Conservation (phyloP, 2,113 vertebrate genomes). For the Gavia stellata region DNA sequence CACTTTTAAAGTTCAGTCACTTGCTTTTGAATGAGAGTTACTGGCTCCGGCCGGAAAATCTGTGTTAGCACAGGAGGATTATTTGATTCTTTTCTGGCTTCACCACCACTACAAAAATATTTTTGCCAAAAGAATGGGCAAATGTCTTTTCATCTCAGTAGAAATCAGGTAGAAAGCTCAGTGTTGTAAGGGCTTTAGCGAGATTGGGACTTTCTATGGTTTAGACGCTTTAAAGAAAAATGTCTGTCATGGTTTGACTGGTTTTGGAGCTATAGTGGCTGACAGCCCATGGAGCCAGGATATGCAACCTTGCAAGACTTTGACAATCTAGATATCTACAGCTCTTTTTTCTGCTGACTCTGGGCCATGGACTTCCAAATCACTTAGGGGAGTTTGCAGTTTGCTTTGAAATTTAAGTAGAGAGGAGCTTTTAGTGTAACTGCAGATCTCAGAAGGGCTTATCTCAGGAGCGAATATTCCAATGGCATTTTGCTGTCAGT, state of each 20-base stretch:
- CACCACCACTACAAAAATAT: background rate
- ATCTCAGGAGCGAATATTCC: background rate
- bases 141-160: background rate
- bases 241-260: background rate
- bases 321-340: background rate
- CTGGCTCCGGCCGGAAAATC: background rate
- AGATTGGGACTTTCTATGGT: background rate
- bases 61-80: background rate
- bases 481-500: background rate
- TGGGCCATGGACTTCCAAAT: background rate
- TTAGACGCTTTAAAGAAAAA: background rate
- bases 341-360: background rate
- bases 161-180: background rate
- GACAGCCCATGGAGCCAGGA: background rate
- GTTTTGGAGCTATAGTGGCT: background rate
- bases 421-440: background rate
- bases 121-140: background rate
- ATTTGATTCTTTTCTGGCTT: background rate
- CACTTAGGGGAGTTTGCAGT: background rate
- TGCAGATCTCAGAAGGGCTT: background rate
- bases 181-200: background rate
- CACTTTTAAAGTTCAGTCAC: background rate
- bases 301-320: background rate
- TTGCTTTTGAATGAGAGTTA: background rate
- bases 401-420: conserved; percentile 28